Conservation (phyloP, 2,113 vertebrate genomes). For the Upupa epops region DNA sequence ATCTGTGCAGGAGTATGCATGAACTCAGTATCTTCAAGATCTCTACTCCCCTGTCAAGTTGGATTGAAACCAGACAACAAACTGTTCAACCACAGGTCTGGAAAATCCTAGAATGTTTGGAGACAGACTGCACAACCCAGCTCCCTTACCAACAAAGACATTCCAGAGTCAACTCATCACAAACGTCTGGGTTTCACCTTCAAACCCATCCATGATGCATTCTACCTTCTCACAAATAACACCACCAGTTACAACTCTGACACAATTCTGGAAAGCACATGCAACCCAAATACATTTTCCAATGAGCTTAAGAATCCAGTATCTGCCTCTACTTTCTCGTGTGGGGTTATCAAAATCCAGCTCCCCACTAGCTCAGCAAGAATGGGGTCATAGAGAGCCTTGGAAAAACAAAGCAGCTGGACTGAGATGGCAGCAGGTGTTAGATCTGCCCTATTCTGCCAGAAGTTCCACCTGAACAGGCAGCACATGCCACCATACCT, state of each 20-base stretch:
- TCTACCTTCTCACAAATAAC: not conserved
- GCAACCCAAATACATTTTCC: not conserved
- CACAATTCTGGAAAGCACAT: not conserved
- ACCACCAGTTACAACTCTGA: not conserved
- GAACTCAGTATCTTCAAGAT: not conserved
- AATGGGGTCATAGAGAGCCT: not conserved
- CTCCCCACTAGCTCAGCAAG: not conserved
- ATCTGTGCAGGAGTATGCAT: not conserved
- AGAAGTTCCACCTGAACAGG: not conserved
- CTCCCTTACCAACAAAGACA: not conserved
- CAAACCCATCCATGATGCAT: not conserved
- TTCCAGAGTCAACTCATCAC: accelerated
- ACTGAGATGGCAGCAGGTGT: not conserved
- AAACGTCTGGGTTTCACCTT: not conserved
- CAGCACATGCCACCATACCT: not conserved
- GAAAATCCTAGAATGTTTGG: not conserved
- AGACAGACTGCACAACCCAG: not conserved
- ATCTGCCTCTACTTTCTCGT: not conserved
- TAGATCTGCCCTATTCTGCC: not conserved
- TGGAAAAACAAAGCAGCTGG: not conserved
- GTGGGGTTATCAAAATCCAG: not conserved
- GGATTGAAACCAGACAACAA: not conserved
- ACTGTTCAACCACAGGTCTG: not conserved
- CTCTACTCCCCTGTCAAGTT: not conserved
- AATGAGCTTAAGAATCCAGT: not conserved